Conservation (phyloP, 1,140 invertebrate species). For the Hypsibius dujardini region DNA sequence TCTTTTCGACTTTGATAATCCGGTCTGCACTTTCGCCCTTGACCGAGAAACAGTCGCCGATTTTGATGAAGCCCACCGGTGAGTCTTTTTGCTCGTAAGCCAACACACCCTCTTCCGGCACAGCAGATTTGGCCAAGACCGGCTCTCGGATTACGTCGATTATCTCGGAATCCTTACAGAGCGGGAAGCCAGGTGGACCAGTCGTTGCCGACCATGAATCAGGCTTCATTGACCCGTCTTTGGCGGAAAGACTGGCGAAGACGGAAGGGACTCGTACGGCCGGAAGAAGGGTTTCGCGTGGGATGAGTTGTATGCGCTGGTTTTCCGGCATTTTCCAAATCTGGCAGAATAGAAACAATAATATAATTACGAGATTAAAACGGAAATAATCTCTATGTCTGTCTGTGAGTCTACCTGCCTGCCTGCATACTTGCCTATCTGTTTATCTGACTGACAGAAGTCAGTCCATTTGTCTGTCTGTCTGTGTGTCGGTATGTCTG, state of each 20-base stretch:
- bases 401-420: no score
- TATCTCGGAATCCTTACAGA: not conserved
- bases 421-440: no score
- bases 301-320: conserved; percentile 44
- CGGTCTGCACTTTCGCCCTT: conserved; percentile 64
- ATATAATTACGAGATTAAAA: conserved; percentile 14
- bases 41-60: conserved; percentile 81
- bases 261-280: conserved; percentile 74
- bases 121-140: conserved; percentile 19
- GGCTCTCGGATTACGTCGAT: conserved; percentile 19
- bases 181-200: conserved; percentile 18
- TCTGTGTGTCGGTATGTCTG: no score
- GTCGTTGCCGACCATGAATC: conserved; percentile 34
- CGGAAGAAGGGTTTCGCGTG: conserved; percentile 53
- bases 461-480: no score
- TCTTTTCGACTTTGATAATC: conserved; percentile 78
- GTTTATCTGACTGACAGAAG: no score
- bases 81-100: conserved; percentile 11
- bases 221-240: conserved; percentile 69
- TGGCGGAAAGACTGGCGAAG: conserved; percentile 39
- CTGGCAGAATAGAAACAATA: conserved; percentile 28
- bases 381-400: no score
- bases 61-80: conserved; percentile 18
- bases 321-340: conserved; percentile 52
- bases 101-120: not conserved